Evolutionary conservation across 2,888 invertebrate genomes (phyloP), one percentile per base, ranked within the genome.

Genomic region (Neocrepidodera transversa): DNA sequence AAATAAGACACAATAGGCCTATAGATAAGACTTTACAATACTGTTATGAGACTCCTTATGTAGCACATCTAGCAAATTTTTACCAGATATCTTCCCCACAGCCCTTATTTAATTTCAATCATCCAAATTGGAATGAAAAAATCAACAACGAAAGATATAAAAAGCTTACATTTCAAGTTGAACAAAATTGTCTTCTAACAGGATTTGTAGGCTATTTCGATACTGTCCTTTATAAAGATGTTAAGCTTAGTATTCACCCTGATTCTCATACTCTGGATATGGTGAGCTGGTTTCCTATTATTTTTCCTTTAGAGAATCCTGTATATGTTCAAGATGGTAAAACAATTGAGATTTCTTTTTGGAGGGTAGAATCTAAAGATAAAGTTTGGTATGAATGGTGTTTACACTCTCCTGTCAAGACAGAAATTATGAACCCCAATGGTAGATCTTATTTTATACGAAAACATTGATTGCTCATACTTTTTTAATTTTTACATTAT

Each of bases 251-350:
- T 78, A 97, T 95, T 72, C 88, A 92, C 71, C 97, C 98, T 1
- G 84, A 86, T 42, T 92, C 92, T 1, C 93, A 95, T 77, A 94
- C 96, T 14, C 84, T 85, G 0, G 93, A 93, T 68, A 95, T 99
- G 95, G 92, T 95, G 73, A 95, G 95, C 63, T 99, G 99, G 99
- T 99, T 98, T 78, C 97, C 98, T 4, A 92, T 97, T 65, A 92
- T 92, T 71, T 95, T 98, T 76, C 97, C 98, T 6, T 85, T 66
- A 36, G 53, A 57, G 90, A 88, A 87, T 50, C 93, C 93, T 0
- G 74, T 94, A 48, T 84, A 88, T 60, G 78, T 97, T 1, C 85
- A 84, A 53, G 85, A 84, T 56, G 91, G 88, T 1, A 87, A 91
- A 57, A 81, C 80, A 43, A 85, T 97, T 23, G 87, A 86, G 59